Conservation (phyloP, 2,113 vertebrate species). For the Leptocoma aspasia region DNA sequence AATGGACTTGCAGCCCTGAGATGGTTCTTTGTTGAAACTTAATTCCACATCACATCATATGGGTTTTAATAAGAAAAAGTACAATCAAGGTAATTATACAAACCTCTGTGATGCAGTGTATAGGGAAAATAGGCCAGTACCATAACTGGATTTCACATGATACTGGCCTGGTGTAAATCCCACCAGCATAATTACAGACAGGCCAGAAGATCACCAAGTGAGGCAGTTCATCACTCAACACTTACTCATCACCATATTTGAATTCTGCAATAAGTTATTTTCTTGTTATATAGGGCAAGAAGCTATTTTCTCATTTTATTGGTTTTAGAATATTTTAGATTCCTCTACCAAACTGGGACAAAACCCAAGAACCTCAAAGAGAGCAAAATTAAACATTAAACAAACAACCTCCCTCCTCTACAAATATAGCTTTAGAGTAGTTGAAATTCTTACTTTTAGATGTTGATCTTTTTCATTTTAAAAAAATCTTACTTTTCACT, state of each 20-base stretch:
- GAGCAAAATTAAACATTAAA: background rate
- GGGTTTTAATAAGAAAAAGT: background rate
- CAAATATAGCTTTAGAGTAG: background rate
- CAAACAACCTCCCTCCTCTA: rapidly evolving
- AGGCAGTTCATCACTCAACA: background rate
- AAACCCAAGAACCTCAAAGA: background rate
- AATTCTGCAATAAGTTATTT: background rate
- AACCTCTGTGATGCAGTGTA: background rate
- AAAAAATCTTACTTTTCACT: background rate
- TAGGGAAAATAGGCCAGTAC: background rate
- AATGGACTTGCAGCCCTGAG: background rate
- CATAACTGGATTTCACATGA: background rate
- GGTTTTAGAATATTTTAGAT: background rate
- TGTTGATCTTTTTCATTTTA: background rate
- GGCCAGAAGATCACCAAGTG: background rate
- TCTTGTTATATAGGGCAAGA: background rate
- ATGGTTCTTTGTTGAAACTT: background rate
- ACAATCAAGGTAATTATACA: background rate
- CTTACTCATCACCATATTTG: background rate
- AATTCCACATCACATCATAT: background rate
- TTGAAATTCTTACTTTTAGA: background rate
- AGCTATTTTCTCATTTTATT: background rate
- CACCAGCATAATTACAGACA: background rate
- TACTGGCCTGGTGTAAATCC: background rate
- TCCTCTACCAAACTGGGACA: background rate